A percentile compares a stretch with the other conserved stretches of the same genome.
Evolutionary conservation across 2,797 vertebrate species (phyloP).

Genomic region (Falco cherrug): DNA sequence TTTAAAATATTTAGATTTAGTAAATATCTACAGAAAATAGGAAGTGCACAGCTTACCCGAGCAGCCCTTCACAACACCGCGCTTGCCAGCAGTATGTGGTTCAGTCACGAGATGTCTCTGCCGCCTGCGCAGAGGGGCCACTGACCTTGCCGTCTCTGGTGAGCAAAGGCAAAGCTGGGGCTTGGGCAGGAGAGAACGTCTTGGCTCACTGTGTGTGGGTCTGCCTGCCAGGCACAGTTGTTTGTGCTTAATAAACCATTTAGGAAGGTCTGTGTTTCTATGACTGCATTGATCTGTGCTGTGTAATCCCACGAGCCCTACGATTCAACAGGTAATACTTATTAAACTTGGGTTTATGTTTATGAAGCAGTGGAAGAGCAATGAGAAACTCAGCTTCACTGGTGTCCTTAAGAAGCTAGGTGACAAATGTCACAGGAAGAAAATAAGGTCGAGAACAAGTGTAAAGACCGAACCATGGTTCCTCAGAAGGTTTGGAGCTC

Average conservation of each 20-base stretch:
- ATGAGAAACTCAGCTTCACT: neutral
- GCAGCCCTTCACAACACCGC: rapidly evolving
- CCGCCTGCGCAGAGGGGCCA: neutral
- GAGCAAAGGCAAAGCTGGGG: neutral
- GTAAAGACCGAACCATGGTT: neutral
- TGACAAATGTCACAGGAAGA: neutral
- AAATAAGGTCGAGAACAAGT: neutral
- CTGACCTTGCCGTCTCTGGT: neutral
- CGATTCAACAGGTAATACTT: neutral
- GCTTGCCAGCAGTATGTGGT: neutral
- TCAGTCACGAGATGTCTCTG: neutral
- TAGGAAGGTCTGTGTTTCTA: neutral
- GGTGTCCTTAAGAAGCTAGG: neutral
- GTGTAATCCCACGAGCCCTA: rapidly evolving
- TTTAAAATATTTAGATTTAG: conserved; percentile 19
- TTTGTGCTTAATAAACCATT: neutral
- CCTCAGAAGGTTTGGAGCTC: neutral
- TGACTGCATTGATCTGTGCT: rapidly evolving
- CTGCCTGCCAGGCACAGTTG: neutral
- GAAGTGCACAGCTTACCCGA: neutral
- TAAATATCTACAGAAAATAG: neutral
- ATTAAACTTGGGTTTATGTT: neutral
- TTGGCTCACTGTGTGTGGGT: neutral
- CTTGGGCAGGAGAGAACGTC: neutral
- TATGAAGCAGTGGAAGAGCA: neutral